Percentiles rank a stretch among this genome's conserved stretches.
Conservation (phyloP, 1,140 invertebrate genomes). For the Aphaenogaster ashmeadi region DNA sequence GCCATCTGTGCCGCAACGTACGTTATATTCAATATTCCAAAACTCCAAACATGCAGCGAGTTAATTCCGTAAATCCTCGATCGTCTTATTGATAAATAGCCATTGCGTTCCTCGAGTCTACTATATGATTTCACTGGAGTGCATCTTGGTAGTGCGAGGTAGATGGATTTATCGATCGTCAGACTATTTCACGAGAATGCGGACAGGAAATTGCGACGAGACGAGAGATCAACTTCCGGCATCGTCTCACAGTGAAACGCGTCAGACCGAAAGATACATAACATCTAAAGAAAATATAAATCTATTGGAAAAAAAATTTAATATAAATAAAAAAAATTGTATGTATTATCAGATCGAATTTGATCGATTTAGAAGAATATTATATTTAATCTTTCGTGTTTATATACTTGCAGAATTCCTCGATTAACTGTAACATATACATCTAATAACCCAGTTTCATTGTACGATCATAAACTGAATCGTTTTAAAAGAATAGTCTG, state of each 20-base stretch:
- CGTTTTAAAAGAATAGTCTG: not conserved
- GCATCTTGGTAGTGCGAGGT: not conserved
- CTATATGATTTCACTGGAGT: not conserved
- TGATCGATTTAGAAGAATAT: not conserved
- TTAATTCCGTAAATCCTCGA: slow-evolving; percentile 25
- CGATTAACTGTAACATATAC: not conserved
- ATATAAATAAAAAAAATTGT: not conserved
- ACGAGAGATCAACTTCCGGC: not conserved
- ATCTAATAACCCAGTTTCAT: too few relatives aligned
- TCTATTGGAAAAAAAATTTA: slow-evolving; percentile 1
- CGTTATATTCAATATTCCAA: not conserved
- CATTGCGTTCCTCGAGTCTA: not conserved
- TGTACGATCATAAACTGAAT: not conserved
- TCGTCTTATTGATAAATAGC: not conserved
- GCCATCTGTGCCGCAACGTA: not conserved
- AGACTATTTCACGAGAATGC: slow-evolving; percentile 25
- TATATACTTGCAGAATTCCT: not conserved
- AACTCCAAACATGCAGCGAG: not conserved
- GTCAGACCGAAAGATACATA: not conserved
- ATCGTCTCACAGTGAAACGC: not conserved
- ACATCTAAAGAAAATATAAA: not conserved
- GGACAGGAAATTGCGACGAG: not conserved
- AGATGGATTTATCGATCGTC: slow-evolving; percentile 24
- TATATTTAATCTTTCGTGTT: not conserved
- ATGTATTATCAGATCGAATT: not conserved